phyloP scores from a whole-genome alignment of 1,140 invertebrate species.

The Camponotus vicinus region DNA sequence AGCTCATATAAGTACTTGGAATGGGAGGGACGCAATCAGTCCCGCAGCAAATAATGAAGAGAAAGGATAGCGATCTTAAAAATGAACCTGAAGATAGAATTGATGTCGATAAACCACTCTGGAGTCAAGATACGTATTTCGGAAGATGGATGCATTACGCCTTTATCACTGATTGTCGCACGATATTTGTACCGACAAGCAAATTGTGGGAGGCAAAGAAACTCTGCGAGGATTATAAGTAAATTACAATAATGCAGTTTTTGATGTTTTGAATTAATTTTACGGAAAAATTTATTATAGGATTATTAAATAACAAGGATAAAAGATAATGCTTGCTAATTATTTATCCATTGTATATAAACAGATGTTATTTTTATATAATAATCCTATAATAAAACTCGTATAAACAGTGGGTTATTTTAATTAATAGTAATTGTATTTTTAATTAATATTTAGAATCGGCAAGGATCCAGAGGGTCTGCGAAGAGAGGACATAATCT shows the following conservation, averaged over 20 bases:
- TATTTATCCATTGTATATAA: neutral
- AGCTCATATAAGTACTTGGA: neutral
- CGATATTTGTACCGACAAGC: slow-evolving; percentile 85
- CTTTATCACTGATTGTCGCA: slow-evolving; percentile 89
- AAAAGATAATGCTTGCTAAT: neutral
- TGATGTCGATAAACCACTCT: slow-evolving; percentile 88
- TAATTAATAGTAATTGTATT: neutral
- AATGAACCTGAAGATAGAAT: slow-evolving; percentile 74
- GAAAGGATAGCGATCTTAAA: neutral
- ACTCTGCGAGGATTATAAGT: slow-evolving; percentile 86
- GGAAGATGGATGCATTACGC: slow-evolving; percentile 90
- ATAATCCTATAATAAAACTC: too few species aligned
- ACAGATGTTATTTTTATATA: too few species aligned
- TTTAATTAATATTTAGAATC: slow-evolving; percentile 2
- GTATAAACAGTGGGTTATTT: neutral
- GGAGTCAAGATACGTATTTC: slow-evolving; percentile 88
- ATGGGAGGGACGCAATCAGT: neutral
- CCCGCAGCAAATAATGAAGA: neutral
- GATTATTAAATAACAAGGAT: neutral
- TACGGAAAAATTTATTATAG: neutral
- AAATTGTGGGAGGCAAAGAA: slow-evolving; percentile 88
- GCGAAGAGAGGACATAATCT: slow-evolving; percentile 30
- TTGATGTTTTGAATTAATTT: neutral
- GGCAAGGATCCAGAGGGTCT: neutral
- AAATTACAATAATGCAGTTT: slow-evolving; percentile 78